Evolutionary conservation across 2,888 invertebrate genomes (phyloP).

Genomic region (Caradrina clavipalpis): DNA sequence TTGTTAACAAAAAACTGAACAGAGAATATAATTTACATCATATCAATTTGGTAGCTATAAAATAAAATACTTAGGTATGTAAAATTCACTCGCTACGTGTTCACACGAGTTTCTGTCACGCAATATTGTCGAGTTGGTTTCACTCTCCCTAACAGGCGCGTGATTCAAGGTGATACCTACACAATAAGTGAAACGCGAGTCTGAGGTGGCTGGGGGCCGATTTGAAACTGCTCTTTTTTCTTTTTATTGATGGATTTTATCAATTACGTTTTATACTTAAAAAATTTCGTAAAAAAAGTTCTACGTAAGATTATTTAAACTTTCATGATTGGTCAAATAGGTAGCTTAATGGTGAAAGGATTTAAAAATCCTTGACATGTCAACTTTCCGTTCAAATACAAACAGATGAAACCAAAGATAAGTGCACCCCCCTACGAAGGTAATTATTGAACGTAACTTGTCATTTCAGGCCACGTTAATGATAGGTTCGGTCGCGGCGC

Average conservation of each 20-base stretch:
- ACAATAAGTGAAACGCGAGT: constrained; percentile 42
- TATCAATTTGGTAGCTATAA: constrained; percentile 48
- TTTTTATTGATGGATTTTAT: neutral
- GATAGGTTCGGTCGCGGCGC: constrained; percentile 76
- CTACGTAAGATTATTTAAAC: neutral
- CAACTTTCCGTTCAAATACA: constrained; percentile 67
- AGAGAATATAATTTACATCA: constrained; percentile 37
- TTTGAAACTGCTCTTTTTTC: constrained; percentile 15
- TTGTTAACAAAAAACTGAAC: constrained; percentile 32
- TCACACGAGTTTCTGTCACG: constrained; percentile 65
- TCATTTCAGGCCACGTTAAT: constrained; percentile 83
- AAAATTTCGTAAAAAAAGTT: neutral
- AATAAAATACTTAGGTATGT: constrained; percentile 53
- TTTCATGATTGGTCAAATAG: constrained; percentile 6
- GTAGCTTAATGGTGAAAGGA: constrained; percentile 20
- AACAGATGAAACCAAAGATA: constrained; percentile 79
- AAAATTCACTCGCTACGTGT: constrained; percentile 54
- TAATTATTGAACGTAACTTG: constrained; percentile 82
- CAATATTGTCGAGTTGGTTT: constrained; percentile 58
- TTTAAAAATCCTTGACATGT: constrained; percentile 55
- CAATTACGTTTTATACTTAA: neutral
- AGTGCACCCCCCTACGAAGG: constrained; percentile 68
- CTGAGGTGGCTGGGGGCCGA: constrained; percentile 9
- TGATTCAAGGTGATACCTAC: constrained; percentile 51
- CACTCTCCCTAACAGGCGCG: constrained; percentile 54